Evolutionary conservation across 2,888 invertebrate species (phyloP), one percentile per base, ranked within the genome.

Genomic region (Lobophora halterata): DNA sequence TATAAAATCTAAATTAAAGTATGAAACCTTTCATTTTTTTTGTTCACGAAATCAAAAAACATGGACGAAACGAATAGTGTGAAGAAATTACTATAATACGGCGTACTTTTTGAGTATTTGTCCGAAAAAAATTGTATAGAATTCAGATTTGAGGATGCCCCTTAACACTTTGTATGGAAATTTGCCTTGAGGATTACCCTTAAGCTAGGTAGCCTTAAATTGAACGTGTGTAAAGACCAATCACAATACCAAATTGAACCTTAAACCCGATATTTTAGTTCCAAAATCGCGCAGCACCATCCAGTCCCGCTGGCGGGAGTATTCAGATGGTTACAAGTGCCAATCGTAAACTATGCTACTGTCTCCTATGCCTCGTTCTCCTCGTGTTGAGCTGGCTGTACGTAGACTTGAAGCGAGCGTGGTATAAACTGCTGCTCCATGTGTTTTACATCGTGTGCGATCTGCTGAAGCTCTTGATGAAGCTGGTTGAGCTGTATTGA

Each of bases 301-400:
- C n/a, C n/a, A n/a, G n/a, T n/a, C 14, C 30, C 33, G 45, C 37
- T 30, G 21, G 31, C 44, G 45, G 32, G 36, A 51, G 48, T 49
- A 73, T 76, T 65, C 83, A 78, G 82, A 86, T 87, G 86, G 71
- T 83, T 71, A 71, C 71, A 67, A 71, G 65, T 70, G 74, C 67
- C 53, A 71, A 70, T 57, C 64, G 67, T 40, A 52, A 67, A 65
- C 30, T 72, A 74, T 79, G 79, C 46, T 79, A 67, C 70, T 65
- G 65, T 45, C 61, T 54, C 35, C 47, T 60, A 19, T 61, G 66
- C 51, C 17, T 78, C 12, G 37, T 73, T n/a, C 52, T 65, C 7
- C 30, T 79, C 30, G 56, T 77, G 52, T 29, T 77, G 41, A 53
- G 55, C 51, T 80, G 67, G 46, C 70, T 61, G 51, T 63, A 68